Conservation (phyloP, 2,797 vertebrate genomes). For the Sphenodon punctatus region DNA sequence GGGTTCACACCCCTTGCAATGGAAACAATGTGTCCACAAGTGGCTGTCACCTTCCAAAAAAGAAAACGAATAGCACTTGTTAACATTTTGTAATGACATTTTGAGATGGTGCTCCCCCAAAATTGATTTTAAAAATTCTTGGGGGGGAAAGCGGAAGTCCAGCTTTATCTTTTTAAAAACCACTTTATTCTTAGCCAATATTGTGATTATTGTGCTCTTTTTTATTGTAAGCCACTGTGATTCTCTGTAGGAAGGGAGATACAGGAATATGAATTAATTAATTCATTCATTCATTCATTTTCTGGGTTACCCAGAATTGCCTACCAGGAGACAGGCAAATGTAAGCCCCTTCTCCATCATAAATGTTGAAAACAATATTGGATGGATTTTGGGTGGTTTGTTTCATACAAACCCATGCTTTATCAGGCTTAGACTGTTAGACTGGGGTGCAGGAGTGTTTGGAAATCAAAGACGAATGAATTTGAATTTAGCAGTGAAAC, state of each 20-base stretch:
- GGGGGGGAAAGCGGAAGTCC: constrained; percentile 2
- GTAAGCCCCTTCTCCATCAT: neutral
- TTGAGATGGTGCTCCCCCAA: neutral
- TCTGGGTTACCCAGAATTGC: neutral
- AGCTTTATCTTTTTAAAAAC: neutral
- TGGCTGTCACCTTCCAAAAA: neutral
- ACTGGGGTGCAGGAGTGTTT: neutral
- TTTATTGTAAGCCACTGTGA: too few relatives aligned
- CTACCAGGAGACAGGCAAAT: neutral
- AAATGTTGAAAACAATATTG: neutral
- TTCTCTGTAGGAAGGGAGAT: too few relatives aligned
- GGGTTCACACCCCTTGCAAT: neutral
- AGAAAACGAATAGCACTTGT: neutral
- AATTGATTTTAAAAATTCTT: neutral
- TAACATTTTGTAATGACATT: neutral
- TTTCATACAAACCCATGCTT: too few relatives aligned
- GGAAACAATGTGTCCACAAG: neutral
- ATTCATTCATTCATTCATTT: too few relatives aligned
- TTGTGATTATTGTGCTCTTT: neutral
- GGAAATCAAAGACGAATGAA: constrained; percentile 26
- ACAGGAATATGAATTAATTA: too few relatives aligned
- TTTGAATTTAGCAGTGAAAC: constrained; percentile 11
- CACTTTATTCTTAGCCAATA: neutral
- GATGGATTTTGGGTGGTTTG: too few relatives aligned
- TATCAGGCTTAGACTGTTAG: too few relatives aligned